A percentile compares a stretch with the other conserved stretches of the same genome.
phyloP scores from a whole-genome alignment of 2,797 vertebrate genomes.

The Coregonus suidteri region DNA sequence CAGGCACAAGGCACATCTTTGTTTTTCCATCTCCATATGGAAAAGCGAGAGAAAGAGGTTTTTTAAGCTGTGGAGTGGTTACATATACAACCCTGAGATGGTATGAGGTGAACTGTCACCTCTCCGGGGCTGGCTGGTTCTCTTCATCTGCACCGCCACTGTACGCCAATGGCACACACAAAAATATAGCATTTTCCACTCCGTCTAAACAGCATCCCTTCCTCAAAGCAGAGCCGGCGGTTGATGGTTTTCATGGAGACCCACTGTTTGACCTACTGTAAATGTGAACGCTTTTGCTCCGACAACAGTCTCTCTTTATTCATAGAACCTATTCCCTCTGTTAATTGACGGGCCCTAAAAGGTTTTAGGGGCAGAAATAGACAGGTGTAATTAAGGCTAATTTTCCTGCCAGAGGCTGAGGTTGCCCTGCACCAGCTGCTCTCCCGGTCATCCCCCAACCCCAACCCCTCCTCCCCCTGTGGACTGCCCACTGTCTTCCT shows the following conservation, averaged over 20 bases:
- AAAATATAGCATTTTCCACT: conserved; percentile 59
- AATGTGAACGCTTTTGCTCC: conserved; percentile 52
- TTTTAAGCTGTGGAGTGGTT: conserved; percentile 51
- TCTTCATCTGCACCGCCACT: conserved; percentile 51
- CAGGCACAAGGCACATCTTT: conserved; percentile 70
- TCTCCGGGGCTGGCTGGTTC: conserved; percentile 36
- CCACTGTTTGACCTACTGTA: conserved; percentile 61
- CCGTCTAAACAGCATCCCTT: conserved; percentile 48
- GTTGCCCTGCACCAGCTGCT: conserved; percentile 68
- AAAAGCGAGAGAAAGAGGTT: conserved; percentile 12
- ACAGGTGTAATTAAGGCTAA: conserved; percentile 70
- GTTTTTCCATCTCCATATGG: conserved; percentile 54
- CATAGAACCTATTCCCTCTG: conserved; percentile 17
- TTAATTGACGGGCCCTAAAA: conserved; percentile 61
- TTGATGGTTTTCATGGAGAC: conserved; percentile 58
- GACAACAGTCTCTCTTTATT: conserved; percentile 35
- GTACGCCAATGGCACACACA: conserved; percentile 23
- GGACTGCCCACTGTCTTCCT: conserved; percentile 65
- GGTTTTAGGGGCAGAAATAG: conserved; percentile 53
- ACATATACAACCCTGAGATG: conserved; percentile 36
- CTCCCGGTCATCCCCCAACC: conserved; percentile 52
- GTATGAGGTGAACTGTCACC: conserved; percentile 57
- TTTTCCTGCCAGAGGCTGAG: conserved; percentile 68
- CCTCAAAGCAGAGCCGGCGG: conserved; percentile 48
- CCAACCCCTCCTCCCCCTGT: conserved; percentile 39